Evolutionary conservation across 2,888 invertebrate genomes (phyloP).

Genomic region (Drosophila austrosaltans): DNA sequence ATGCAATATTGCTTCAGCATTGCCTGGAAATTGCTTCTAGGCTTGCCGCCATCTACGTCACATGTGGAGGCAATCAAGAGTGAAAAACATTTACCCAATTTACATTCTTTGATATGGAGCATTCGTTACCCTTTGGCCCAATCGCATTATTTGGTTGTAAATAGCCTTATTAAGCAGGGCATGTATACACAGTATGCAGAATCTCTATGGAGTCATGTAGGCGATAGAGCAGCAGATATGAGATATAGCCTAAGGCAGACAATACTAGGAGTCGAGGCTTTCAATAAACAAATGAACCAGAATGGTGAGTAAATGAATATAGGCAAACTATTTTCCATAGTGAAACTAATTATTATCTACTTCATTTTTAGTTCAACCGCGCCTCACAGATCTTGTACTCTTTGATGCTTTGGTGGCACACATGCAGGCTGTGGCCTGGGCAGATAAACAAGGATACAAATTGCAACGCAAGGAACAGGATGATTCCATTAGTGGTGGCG

Average conservation of each 20-base stretch:
- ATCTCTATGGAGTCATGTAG: conserved; percentile 82
- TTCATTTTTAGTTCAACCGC: conserved; percentile 68
- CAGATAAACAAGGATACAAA: conserved; percentile 81
- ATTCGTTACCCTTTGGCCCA: conserved; percentile 92
- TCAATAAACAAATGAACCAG: conserved; percentile 77
- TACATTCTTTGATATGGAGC: conserved; percentile 95
- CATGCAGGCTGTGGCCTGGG: conserved; percentile 82
- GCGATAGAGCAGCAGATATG: conserved; percentile 82
- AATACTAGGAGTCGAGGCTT: conserved; percentile 80
- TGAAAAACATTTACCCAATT: conserved; percentile 87
- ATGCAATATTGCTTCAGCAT: conserved; percentile 94
- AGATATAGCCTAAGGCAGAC: conserved; percentile 82
- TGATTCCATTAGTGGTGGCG: conserved; percentile 38
- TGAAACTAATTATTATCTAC: not conserved
- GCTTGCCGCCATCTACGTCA: conserved; percentile 94
- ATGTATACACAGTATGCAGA: conserved; percentile 91
- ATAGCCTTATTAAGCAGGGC: conserved; percentile 94
- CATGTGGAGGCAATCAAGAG: conserved; percentile 92
- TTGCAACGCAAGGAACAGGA: conserved; percentile 66
- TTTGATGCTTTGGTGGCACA: conserved; percentile 82
- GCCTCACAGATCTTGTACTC: conserved; percentile 81
- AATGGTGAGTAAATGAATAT: conserved; percentile 63
- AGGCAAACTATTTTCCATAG: not conserved
- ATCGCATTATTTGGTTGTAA: conserved; percentile 93
- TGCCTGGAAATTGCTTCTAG: conserved; percentile 88